phyloP scores from a whole-genome alignment of 1,140 invertebrate genomes.

The Aphis gossypii region DNA sequence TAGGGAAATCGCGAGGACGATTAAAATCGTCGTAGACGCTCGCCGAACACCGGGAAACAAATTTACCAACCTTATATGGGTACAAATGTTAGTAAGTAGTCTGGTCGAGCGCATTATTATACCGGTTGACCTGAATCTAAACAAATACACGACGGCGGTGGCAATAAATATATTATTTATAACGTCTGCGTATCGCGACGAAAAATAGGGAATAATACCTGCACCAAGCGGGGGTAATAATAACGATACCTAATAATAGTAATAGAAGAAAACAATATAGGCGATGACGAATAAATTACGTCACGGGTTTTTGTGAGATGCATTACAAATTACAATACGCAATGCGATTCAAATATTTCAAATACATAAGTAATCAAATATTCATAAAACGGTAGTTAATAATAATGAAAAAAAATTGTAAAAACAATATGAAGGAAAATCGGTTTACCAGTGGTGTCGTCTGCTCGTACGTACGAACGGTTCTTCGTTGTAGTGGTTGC shows the following conservation, averaged over 20 bases:
- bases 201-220: neutral
- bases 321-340: neutral
- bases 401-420: neutral
- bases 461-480: neutral
- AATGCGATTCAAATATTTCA: neutral
- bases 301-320: neutral
- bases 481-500: neutral
- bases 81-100: conserved; percentile 7
- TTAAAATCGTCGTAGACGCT: neutral
- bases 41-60: neutral
- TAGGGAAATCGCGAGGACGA: neutral
- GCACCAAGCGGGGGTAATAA: neutral
- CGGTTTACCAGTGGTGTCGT: neutral
- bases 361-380: neutral
- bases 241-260: neutral
- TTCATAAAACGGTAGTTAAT: neutral
- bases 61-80: conserved; percentile 42
- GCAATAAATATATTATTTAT: neutral
- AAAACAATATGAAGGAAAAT: neutral
- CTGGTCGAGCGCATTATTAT: neutral
- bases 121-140: conserved; percentile 27
- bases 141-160: neutral
- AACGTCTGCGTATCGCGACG: neutral
- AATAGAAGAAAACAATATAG: neutral
- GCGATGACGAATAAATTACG: neutral